Conservation (phyloP, 1,140 invertebrate species). For the Zophobas atratus region DNA sequence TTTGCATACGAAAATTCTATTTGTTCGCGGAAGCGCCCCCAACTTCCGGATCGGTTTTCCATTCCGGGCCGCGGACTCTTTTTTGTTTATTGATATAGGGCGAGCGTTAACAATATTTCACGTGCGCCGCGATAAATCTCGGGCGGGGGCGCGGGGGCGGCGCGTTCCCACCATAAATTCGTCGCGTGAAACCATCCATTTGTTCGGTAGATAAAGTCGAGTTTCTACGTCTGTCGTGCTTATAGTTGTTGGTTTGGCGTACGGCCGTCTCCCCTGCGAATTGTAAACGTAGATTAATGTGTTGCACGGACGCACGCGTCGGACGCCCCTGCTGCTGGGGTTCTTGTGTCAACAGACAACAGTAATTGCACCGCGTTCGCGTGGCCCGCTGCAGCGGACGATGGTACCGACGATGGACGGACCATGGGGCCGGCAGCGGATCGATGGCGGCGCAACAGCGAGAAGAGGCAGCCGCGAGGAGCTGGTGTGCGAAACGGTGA, state of each 20-base stretch:
- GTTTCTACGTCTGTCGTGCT: slow-evolving; percentile 41
- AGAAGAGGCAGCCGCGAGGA: no score
- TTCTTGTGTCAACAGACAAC: slow-evolving; percentile 34
- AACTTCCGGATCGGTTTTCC: slow-evolving; percentile 34
- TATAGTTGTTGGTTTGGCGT: slow-evolving; percentile 34
- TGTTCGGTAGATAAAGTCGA: slow-evolving; percentile 47
- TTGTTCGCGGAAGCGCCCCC: slow-evolving; percentile 27
- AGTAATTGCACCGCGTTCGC: slow-evolving; percentile 33
- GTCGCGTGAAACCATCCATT: slow-evolving; percentile 45
- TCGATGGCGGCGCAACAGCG: not conserved
- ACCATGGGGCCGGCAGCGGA: not conserved
- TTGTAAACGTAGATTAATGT: slow-evolving; percentile 50
- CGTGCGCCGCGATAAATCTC: slow-evolving; percentile 19
- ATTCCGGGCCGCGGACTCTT: slow-evolving; percentile 1
- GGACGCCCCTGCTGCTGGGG: slow-evolving; percentile 18
- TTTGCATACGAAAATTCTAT: slow-evolving; percentile 48
- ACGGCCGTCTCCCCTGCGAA: slow-evolving; percentile 41
- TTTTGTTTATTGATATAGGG: slow-evolving; percentile 38
- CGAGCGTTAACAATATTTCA: slow-evolving; percentile 32
- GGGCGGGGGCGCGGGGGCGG: not conserved
- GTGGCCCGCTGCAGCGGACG: slow-evolving; percentile 15
- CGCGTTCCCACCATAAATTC: slow-evolving; percentile 43
- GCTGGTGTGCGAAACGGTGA: no score
- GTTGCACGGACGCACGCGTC: slow-evolving; percentile 38
- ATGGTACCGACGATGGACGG: slow-evolving; percentile 16